A percentile compares a stretch with the other conserved stretches of the same genome.
phyloP scores from a whole-genome alignment of 1,140 invertebrate genomes.

The Ostrea denselamellosa region DNA sequence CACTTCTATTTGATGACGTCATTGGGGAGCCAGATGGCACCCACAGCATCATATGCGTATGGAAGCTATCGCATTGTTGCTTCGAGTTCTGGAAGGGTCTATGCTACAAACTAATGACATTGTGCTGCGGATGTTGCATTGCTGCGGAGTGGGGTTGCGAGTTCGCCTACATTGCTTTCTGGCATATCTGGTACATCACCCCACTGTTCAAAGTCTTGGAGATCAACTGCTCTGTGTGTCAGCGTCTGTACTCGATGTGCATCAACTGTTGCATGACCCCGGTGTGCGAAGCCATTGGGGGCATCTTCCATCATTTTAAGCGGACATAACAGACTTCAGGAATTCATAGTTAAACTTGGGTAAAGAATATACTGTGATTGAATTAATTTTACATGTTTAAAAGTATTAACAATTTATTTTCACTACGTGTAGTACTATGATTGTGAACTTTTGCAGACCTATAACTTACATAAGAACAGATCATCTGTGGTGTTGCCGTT shows the following conservation, averaged over 20 bases:
- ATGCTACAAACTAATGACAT: constrained; percentile 86
- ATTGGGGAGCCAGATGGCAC: constrained; percentile 88
- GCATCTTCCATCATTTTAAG: constrained; percentile 60
- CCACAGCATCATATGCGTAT: constrained; percentile 86
- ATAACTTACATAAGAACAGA: too few relatives aligned
- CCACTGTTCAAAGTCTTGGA: constrained; percentile 65
- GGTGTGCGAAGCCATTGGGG: constrained; percentile 60
- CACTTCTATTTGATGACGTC: constrained; percentile 84
- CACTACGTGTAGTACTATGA: not conserved
- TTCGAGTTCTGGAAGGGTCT: constrained; percentile 84
- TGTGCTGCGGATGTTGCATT: constrained; percentile 82
- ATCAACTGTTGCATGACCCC: constrained; percentile 74
- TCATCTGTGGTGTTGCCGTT: too few relatives aligned
- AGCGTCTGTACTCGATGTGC: constrained; percentile 81
- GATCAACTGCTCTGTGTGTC: constrained; percentile 84
- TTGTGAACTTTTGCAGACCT: too few relatives aligned
- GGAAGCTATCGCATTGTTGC: constrained; percentile 85
- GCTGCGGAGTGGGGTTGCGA: constrained; percentile 85
- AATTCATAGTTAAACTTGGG: not conserved
- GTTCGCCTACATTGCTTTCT: constrained; percentile 87
- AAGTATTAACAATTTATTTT: not conserved
- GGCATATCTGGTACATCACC: constrained; percentile 77
- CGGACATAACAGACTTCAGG: not conserved
- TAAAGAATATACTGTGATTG: not conserved
- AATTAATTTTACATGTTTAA: not conserved